phyloP scores from a whole-genome alignment of 1,140 invertebrate species.

The Magallana gigas region DNA sequence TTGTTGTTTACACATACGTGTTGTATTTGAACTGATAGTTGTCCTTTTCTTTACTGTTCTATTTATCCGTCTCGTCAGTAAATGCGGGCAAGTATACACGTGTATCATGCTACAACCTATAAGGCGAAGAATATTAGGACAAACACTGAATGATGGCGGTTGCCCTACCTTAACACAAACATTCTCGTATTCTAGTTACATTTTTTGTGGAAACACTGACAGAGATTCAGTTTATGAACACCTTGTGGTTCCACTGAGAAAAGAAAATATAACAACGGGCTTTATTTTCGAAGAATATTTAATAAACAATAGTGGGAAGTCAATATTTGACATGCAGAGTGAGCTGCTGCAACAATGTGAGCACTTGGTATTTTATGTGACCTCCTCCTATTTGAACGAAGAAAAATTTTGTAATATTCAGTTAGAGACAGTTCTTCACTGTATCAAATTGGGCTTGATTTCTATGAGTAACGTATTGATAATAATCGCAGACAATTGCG shows the following conservation, averaged over 20 bases:
- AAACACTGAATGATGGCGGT: neutral
- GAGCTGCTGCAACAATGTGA: constrained; percentile 1
- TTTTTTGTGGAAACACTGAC: neutral
- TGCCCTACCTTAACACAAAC: neutral
- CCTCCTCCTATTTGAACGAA: neutral
- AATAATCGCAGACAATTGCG: neutral
- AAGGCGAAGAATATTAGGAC: neutral
- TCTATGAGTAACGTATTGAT: neutral
- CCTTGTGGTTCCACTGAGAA: constrained; percentile 4
- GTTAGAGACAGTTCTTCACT: neutral
- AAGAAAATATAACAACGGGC: neutral
- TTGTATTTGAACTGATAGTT: neutral
- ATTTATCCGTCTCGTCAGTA: neutral
- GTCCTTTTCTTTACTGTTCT: neutral
- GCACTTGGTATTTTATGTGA: neutral
- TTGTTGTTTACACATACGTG: neutral
- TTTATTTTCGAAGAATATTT: neutral
- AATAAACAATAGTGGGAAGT: constrained; percentile 3
- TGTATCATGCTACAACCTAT: neutral
- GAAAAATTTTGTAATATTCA: neutral
- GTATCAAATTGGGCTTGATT: neutral
- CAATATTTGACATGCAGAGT: neutral
- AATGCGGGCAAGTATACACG: neutral
- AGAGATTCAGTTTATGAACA: neutral
- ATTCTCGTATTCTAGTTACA: neutral